Base-by-base conservation (phyloP, 1,140 invertebrate species). In the Protaetia brevitarsis region DNA sequence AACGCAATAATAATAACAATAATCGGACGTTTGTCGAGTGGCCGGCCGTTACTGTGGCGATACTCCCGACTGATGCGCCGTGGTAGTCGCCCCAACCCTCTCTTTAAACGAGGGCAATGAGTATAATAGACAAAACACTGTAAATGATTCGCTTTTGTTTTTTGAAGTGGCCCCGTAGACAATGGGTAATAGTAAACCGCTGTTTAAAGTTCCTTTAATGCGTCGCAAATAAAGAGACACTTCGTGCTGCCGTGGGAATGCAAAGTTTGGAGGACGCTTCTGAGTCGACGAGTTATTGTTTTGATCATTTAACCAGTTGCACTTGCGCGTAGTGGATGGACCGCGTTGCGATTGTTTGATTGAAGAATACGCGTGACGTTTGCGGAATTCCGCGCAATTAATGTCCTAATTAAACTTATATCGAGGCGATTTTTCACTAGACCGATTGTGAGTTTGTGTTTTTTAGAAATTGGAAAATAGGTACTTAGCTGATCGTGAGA, bases 141-240 rank as follows among this genome's bases (percentile, higher is more conserved):
- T 72, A 72, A 72, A 71, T 72, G 69, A 72, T 72, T 72, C 69
- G 68, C 69, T 72, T 69, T 72, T 72, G 71, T 62, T 62, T 62
- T 62, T 62, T 62, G 13, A 36, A 62, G 59, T 62, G 27, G 31
- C 31, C 21, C 59, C 41, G 27, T 62, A 62, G 37, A 62, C 59
- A 62, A 62, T 62, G 59, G 59, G 59, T 62, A 62, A 62, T 36
- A 6, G 19, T 62, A 62, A 62, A 62, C 59, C 59, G 37, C 59
- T 62, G 59, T 62, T 62, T 62, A 28, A 28, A n/a, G n/a, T n/a
- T n/a, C n/a, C 26, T 59, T 13, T 59, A 59, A 59, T 31, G 57
- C 29, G 57, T 59, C 27, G 16, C 30, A 59, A 59, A 59, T 59
- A 59, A 59, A 59, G 30, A 31, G 37, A 58, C 23, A 31, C 57